Base-by-base conservation (phyloP, 2,797 vertebrate species). In the Urophycis tenuis region DNA sequence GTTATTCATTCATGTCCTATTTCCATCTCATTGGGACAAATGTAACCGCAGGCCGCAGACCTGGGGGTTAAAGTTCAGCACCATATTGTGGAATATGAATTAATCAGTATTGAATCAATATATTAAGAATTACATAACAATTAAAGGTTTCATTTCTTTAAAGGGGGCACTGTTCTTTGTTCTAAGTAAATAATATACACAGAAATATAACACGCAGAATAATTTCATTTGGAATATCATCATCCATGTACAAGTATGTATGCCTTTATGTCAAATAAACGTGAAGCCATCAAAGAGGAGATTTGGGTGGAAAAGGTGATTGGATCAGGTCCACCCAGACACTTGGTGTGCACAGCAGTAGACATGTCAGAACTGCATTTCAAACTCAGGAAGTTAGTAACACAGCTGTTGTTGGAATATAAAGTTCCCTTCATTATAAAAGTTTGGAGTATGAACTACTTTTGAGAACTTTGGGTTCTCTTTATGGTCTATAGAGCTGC, bases 361-460 rank as follows among this genome's bases (percentile, higher is more conserved):
- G 53, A 60, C 53, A 60, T 1, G 53, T 60, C 1, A 77, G 8
- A 75, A 75, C 35, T 75, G 12, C 64, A 75, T 75, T 74, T 83
- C 33, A 70, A 22, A 25, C 67, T 77, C 70, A 75, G 74, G 64
- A 83, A 60, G 74, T 82, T 77, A 73, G 30, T 78, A 77, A 25
- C 39, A 35, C 82, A 82, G 74, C n/a, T 64, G 19, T 74, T 60
- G 53, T 53, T 81, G 41, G 73, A 71, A 74, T 87, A 87, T 81
- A 85, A 88, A 89, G 77, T 82, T 78, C n/a, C 34, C 74, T 74
- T 83, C 69, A 69, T 82, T 88, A 89, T 82, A 89, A 89, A 91
- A 87, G 79, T 19, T 39, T 85, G 80, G 84, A 83, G 75, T 85
- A 85, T 85, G 79, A 72, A 33, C 76, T 72, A 76, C 32, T 32